Percentiles rank a stretch among this genome's conserved stretches.
phyloP scores from a whole-genome alignment of 2,113 vertebrate genomes.

The Nibea albiflora region DNA sequence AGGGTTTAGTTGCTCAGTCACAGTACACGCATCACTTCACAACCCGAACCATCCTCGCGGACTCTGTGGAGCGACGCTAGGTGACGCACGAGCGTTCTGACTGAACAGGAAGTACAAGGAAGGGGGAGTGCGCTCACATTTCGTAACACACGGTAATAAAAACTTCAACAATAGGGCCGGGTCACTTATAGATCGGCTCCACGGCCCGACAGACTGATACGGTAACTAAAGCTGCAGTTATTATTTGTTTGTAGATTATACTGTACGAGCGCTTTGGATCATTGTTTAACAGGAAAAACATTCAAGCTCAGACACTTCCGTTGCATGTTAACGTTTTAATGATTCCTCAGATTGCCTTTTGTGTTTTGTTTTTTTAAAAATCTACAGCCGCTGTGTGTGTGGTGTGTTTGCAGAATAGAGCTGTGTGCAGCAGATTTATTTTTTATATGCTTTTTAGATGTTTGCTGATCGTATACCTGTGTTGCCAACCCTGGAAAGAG shows the following conservation, averaged over 20 bases:
- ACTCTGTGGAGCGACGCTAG: constrained; percentile 16
- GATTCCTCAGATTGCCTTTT: constrained; percentile 31
- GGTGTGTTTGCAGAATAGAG: constrained; percentile 48
- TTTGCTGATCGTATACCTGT: constrained; percentile 45
- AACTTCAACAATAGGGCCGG: constrained; percentile 1
- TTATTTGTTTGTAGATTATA: background rate
- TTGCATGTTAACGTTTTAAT: constrained; percentile 66
- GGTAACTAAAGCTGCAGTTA: constrained; percentile 4
- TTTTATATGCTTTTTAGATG: constrained; percentile 63
- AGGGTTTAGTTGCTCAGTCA: constrained; percentile 2
- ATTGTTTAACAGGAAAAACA: constrained; percentile 4
- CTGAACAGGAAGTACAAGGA: constrained; percentile 5
- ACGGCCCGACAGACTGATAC: background rate
- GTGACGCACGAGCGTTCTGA: background rate
- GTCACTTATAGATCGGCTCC: background rate
- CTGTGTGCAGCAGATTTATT: constrained; percentile 46
- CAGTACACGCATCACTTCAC: constrained; percentile 1
- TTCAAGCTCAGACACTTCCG: constrained; percentile 28
- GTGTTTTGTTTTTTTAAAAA: constrained; percentile 7
- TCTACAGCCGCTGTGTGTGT: constrained; percentile 26
- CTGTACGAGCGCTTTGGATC: constrained; percentile 15
- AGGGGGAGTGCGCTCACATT: constrained; percentile 18
- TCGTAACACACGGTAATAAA: constrained; percentile 40
- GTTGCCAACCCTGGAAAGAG: constrained; percentile 42
- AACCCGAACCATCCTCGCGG: background rate